Percentiles rank a stretch among this genome's conserved stretches.
Evolutionary conservation across 2,888 invertebrate genomes (phyloP).

Genomic region (Malthinus flaveolus): DNA sequence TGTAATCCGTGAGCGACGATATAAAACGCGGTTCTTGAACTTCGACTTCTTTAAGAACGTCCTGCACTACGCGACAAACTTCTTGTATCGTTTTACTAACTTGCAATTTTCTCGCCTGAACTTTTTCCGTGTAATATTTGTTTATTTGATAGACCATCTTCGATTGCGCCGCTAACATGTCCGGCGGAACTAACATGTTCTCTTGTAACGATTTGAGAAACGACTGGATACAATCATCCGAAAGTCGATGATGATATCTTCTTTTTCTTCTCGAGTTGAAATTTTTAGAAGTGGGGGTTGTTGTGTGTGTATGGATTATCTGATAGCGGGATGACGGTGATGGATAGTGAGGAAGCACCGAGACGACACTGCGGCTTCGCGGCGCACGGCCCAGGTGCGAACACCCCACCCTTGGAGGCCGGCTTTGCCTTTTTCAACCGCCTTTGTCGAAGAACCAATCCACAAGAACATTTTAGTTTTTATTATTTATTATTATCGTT

Average conservation of each 20-base stretch:
- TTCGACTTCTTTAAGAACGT: conserved; percentile 93
- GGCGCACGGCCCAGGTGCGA: conserved; percentile 41
- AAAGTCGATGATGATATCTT: conserved; percentile 37
- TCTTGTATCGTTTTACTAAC: conserved; percentile 88
- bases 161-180: conserved; percentile 93
- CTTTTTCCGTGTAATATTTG: conserved; percentile 90
- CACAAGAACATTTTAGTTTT: conserved; percentile 32
- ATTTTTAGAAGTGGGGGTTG: conserved; percentile 33
- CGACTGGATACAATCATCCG: conserved; percentile 40
- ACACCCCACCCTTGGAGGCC: conserved; percentile 42
- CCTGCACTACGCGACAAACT: conserved; percentile 90
- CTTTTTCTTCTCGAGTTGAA: conserved; percentile 19
- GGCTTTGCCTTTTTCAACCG: conserved; percentile 39
- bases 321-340: conserved; percentile 41
- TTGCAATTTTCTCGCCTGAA: conserved; percentile 81
- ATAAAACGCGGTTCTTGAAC: conserved; percentile 94
- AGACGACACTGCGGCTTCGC: conserved; percentile 43
- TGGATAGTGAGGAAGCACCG: conserved; percentile 45
- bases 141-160: conserved; percentile 95
- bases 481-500: conserved; percentile 20
- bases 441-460: conserved; percentile 39
- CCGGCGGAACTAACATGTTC: conserved; percentile 87
- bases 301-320: conserved; percentile 31
- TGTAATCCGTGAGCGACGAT: conserved; percentile 85
- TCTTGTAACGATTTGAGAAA: conserved; percentile 36